Percentiles rank a stretch among this genome's conserved stretches.
phyloP scores from a whole-genome alignment of 1,140 invertebrate species.

The Reticulitermes speratus region DNA sequence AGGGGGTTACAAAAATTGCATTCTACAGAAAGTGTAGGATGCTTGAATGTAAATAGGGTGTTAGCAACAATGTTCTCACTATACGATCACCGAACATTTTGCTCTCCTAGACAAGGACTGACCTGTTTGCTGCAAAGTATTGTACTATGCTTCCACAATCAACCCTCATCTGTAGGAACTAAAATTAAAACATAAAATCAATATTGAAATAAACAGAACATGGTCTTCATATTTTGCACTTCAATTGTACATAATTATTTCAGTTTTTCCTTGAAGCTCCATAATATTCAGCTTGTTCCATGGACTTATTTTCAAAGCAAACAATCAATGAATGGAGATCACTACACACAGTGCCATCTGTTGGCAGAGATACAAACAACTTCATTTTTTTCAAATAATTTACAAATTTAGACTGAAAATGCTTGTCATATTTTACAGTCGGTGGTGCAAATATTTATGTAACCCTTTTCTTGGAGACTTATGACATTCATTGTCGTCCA shows the following conservation, averaged over 20 bases:
- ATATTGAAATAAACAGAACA: neutral
- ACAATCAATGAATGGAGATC: neutral
- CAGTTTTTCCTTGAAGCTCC: neutral
- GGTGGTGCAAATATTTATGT: too few species aligned
- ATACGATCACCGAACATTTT: conserved; percentile 67
- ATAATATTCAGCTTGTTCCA: neutral
- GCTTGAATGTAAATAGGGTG: conserved; percentile 51
- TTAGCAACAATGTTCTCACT: conserved; percentile 69
- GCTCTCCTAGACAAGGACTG: conserved; percentile 68
- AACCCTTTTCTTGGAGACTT: too few species aligned
- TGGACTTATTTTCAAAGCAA: neutral
- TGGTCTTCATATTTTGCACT: neutral
- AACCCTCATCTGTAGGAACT: neutral
- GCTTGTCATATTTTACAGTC: too few species aligned
- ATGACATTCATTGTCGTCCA: too few species aligned
- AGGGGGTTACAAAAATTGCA: conserved; percentile 67
- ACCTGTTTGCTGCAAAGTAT: neutral
- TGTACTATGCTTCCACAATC: neutral
- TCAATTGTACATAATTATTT: neutral
- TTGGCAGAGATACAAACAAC: neutral
- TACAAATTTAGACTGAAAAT: too few species aligned
- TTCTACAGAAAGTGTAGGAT: conserved; percentile 49
- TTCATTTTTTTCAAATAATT: too few species aligned
- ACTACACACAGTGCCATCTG: neutral
- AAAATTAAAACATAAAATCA: neutral